Conservation (phyloP, 2,888 invertebrate genomes). For the Orthonevra nobilis region DNA sequence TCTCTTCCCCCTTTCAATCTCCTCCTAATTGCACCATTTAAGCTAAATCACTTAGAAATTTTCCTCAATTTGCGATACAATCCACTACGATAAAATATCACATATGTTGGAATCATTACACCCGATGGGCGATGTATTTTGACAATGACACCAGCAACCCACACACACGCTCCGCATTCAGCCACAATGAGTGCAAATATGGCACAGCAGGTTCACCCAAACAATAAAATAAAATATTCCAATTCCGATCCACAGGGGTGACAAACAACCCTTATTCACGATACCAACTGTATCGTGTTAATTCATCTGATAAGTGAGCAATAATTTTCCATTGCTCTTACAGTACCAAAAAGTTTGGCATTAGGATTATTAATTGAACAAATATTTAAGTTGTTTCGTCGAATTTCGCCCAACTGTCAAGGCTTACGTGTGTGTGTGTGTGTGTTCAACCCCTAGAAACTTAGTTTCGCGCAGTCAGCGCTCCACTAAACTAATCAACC, state of each 20-base stretch:
- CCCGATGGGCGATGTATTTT: conserved; percentile 42
- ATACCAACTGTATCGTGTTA: conserved; percentile 72
- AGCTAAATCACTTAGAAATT: conserved; percentile 59
- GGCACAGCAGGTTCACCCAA: conserved; percentile 65
- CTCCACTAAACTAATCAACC: conserved; percentile 34
- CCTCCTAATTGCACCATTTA: conserved; percentile 60
- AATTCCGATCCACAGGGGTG: neutral
- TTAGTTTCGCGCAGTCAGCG: no score
- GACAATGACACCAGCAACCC: conserved; percentile 8
- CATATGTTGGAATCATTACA: conserved; percentile 75
- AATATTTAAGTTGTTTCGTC: conserved; percentile 67
- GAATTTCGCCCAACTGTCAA: conserved; percentile 29
- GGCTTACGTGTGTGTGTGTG: no score
- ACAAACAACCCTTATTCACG: conserved; percentile 29
- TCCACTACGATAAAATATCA: conserved; percentile 72
- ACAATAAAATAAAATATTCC: conserved; percentile 35
- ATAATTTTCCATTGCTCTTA: conserved; percentile 73
- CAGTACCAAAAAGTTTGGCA: conserved; percentile 33
- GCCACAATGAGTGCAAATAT: conserved; percentile 68
- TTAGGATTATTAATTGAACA: conserved; percentile 66
- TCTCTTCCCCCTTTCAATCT: no score
- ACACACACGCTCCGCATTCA: conserved; percentile 35
- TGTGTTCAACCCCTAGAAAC: no score
- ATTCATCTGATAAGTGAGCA: conserved; percentile 79
- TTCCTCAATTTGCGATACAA: conserved; percentile 58